A percentile compares a stretch with the other conserved stretches of the same genome.
phyloP scores from a whole-genome alignment of 2,113 vertebrate genomes.

The Nycticorax nycticorax region DNA sequence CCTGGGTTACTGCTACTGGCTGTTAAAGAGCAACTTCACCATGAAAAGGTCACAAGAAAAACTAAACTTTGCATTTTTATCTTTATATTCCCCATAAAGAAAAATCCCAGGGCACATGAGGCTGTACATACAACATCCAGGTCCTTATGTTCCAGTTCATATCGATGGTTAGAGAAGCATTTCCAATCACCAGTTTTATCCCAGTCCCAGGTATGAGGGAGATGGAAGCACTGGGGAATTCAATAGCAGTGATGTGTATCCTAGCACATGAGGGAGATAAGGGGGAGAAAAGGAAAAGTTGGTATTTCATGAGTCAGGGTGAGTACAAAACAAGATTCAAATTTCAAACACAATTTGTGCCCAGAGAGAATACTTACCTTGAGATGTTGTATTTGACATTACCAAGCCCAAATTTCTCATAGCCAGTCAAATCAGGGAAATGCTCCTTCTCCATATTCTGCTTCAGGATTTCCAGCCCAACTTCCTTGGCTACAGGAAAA shows the following conservation, averaged over 20 bases:
- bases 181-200: conserved; percentile 64
- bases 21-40: not conserved
- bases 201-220: conserved; percentile 63
- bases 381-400: conserved; percentile 54
- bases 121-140: conserved; percentile 72
- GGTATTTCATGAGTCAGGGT: not conserved
- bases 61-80: not conserved
- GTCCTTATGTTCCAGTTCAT: conserved; percentile 67
- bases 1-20: not conserved
- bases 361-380: not conserved
- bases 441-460: conserved; percentile 35
- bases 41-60: not conserved
- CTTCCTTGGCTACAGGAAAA: conserved; percentile 35
- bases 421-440: conserved; percentile 33
- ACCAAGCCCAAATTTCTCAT: conserved; percentile 31
- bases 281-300: not conserved
- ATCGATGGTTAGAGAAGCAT: conserved; percentile 54
- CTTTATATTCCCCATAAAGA: not conserved
- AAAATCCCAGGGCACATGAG: not conserved
- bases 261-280: conserved; percentile 30
- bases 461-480: conserved; percentile 51
- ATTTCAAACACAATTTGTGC: not conserved
- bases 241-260: conserved; percentile 64
- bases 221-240: conserved; percentile 70
- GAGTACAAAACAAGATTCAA: not conserved